Conservation (phyloP, 2,797 vertebrate species). For the Anisognathus igniventris region DNA sequence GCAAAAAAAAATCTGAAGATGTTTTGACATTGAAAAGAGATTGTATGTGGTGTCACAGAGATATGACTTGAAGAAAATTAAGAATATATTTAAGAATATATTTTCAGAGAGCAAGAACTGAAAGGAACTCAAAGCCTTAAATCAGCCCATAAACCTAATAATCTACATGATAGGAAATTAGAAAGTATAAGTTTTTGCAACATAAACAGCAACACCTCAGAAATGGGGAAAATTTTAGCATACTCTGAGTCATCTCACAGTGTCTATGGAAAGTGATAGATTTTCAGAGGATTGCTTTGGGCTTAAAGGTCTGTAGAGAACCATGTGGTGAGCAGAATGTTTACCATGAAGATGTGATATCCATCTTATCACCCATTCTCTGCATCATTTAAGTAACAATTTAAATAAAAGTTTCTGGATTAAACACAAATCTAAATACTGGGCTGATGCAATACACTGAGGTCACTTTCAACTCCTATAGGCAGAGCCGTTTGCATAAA, state of each 20-base stretch:
- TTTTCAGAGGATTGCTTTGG: not conserved
- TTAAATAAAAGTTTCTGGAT: not conserved
- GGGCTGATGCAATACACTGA: not conserved
- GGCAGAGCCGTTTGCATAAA: not conserved
- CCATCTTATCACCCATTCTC: not conserved
- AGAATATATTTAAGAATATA: not conserved
- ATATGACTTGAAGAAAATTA: conserved; percentile 12
- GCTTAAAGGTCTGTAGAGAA: not conserved
- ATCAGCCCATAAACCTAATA: conserved; percentile 16
- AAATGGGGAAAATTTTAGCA: not conserved
- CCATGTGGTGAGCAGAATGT: not conserved
- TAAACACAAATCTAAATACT: not conserved
- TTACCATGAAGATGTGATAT: not conserved
- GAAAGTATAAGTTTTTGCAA: not conserved
- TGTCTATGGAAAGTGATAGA: not conserved
- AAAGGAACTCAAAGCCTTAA: not conserved
- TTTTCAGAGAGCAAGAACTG: not conserved
- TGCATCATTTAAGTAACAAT: not conserved
- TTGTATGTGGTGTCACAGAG: not conserved
- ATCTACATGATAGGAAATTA: conserved; percentile 19
- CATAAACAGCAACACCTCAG: not conserved
- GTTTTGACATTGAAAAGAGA: not conserved
- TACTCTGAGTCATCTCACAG: not conserved
- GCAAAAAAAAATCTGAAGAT: not conserved
- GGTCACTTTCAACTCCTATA: not conserved